Evolutionary conservation across 2,888 invertebrate species (phyloP), one percentile per base, ranked within the genome.

Genomic region (Agrotis exclamationis): DNA sequence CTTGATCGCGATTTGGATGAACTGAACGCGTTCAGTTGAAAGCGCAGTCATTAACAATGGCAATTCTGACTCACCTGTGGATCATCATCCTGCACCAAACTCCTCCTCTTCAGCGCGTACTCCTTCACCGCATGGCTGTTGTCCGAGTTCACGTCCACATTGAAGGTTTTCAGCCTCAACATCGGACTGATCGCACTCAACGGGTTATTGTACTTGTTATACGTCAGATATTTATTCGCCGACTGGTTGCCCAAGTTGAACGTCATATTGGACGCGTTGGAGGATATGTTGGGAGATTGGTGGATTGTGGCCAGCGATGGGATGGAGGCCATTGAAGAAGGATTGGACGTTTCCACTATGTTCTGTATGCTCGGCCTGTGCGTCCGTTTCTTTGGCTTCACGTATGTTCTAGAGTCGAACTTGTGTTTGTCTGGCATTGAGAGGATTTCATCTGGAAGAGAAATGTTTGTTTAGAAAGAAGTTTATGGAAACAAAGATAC

Each of bases 361-460:
- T 92, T 96, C 74, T 97, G 97, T 78, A 97, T 97, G 86, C 97
- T 97, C 48, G 97, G 97, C 71, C 97, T 95, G 47, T 91, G 94
- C 16, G 93, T 90, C 69, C 97, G 95, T 87, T 97, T 97, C 88
- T 97, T 97, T 28, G 97, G 97, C 83, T 97, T 96, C 64, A 97
- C 97, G 90, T 97, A 98, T 14, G 98, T 98, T 85, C 97, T 95
- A 0, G 97, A 97, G 88, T 98, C 97, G 85, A 97, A 97, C 76
- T 95, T 96, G 87, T 96, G 96, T 80, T 93, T 96, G 88, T 96
- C 94, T 76, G 94, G 92, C 76, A 91, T 65, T 54, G 93, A 79
- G 79, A 92, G 86, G 83, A 89, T 70, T 74, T 95, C 92, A 89
- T 90, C 96, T 95, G 89, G 2, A 93, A 90, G 82, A 88, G 63